Evolutionary conservation across 2,888 invertebrate genomes (phyloP).

Genomic region (Leptopilina drosophilae): DNA sequence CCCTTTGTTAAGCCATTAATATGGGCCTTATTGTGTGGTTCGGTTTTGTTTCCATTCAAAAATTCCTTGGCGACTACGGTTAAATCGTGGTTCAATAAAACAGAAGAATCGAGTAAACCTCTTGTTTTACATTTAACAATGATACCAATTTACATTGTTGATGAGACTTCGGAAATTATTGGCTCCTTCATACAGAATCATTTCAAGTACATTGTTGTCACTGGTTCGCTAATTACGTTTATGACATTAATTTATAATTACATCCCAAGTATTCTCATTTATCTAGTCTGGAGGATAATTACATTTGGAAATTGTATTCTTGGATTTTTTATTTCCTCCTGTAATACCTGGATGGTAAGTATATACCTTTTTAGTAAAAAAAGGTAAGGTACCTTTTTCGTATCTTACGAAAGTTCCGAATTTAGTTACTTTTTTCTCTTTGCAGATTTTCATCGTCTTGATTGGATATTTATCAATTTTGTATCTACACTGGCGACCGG

Average conservation of each 20-base stretch:
- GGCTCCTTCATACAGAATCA: conserved; percentile 83
- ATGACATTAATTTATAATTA: conserved; percentile 84
- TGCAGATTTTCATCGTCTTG: conserved; percentile 83
- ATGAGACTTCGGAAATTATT: conserved; percentile 86
- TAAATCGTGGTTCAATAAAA: conserved; percentile 87
- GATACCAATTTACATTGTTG: conserved; percentile 87
- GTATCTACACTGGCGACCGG: conserved; percentile 86
- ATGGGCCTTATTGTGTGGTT: conserved; percentile 98
- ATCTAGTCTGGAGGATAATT: conserved; percentile 80
- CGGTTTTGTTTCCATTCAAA: conserved; percentile 97
- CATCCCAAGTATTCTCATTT: conserved; percentile 83
- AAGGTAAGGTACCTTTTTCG: no score
- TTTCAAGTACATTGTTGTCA: conserved; percentile 80
- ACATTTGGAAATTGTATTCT: conserved; percentile 75
- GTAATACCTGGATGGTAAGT: conserved; percentile 79
- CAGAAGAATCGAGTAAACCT: conserved; percentile 84
- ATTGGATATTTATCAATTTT: conserved; percentile 85
- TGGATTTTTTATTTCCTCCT: conserved; percentile 78
- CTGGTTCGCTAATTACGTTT: conserved; percentile 76
- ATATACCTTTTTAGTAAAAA: no score
- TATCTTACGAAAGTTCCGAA: no score
- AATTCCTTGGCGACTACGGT: conserved; percentile 86
- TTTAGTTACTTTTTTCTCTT: conserved; percentile 59
- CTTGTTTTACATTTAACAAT: conserved; percentile 81
- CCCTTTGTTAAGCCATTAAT: conserved; percentile 95